Base-by-base conservation (phyloP, 2,888 invertebrate species). In the Andricus quercusramuli region DNA sequence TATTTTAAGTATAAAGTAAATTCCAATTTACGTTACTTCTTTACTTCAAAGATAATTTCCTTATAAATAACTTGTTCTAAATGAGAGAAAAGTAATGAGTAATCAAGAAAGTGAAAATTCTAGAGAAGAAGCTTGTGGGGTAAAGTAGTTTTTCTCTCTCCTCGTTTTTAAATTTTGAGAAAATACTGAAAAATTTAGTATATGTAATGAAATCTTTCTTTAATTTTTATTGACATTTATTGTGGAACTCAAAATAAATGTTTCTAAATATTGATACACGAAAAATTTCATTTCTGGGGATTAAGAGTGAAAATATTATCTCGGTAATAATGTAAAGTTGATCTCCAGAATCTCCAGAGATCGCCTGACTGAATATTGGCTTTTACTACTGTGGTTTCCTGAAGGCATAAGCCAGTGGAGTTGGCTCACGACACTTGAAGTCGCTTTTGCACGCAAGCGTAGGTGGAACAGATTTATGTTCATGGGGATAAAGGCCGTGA, bases 321-420 rank as follows among this genome's bases (percentile, higher is more conserved):
- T 56, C 56, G 2, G 3, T 56, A 56, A n/a, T 56, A 56, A 56
- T n/a, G 17, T 5, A 8, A n/a, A 11, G 11, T 67, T n/a, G 13
- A n/a, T 15, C 20, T 67, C 37, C n/a, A 59, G 20, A n/a, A 51
- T 56, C 13, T 74, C 0, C 6, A 56, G 37, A 3, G 22, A 51
- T 20, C 29, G 56, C 29, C 74, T 74, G 74, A 56, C 32, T 56
- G 11, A 74, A 74, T 74, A 74, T 20, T 29, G 32, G 56, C 51
- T 74, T 56, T 56, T 20, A 74, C 74, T 74, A 56, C 74, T 74
- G 32, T 32, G 47, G 3, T 47, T 68, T 22, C 44, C 37, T 68
- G 20, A 70, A 20, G 25, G 51, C 11, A 74, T 20, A 22, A 25
- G 51, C 65, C 37, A 2, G 17, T 65, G 37, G 17, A 65, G n/a